phyloP scores from a whole-genome alignment of 2,113 vertebrate genomes.

The Amblyopsis rosae region DNA sequence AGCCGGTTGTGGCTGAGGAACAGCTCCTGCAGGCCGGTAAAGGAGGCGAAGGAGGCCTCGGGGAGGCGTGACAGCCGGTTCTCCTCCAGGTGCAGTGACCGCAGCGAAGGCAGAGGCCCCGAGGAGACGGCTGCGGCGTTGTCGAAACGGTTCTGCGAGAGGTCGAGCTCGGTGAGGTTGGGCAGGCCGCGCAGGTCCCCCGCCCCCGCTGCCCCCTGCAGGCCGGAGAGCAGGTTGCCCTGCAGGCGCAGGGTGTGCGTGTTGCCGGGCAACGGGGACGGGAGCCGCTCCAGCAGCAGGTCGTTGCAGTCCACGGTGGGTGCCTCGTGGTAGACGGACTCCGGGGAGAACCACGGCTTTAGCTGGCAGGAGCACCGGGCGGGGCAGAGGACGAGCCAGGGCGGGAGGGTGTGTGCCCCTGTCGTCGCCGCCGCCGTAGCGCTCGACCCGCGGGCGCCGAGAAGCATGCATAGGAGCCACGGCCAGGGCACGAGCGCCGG shows the following conservation, averaged over 20 bases:
- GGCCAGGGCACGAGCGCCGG: conserved; percentile 65
- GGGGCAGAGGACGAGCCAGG: conserved; percentile 87
- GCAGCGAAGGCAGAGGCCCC: conserved; percentile 78
- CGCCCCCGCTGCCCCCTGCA: conserved; percentile 62
- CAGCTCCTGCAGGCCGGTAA: conserved; percentile 86
- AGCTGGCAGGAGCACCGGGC: conserved; percentile 86
- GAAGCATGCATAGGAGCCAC: conserved; percentile 74
- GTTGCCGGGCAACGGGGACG: conserved; percentile 74
- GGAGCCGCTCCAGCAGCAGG: conserved; percentile 81
- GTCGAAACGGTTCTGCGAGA: conserved; percentile 90
- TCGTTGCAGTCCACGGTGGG: conserved; percentile 93
- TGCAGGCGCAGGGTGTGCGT: conserved; percentile 90
- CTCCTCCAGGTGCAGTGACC: conserved; percentile 91
- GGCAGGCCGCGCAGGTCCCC: conserved; percentile 75
- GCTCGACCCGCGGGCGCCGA: conserved; percentile 53
- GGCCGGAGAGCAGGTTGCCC: conserved; percentile 83
- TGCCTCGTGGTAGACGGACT: conserved; percentile 87
- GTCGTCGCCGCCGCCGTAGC: conserved; percentile 41
- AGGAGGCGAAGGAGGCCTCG: conserved; percentile 80
- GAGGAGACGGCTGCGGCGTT: conserved; percentile 70
- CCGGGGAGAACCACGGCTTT: conserved; percentile 91
- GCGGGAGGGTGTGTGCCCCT: conserved; percentile 60
- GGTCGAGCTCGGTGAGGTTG: conserved; percentile 90
- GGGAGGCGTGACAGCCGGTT: conserved; percentile 84
- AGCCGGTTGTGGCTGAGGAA: conserved; percentile 94